Evolutionary conservation across 2,888 invertebrate genomes (phyloP).

Genomic region (Achlya flavicornis): DNA sequence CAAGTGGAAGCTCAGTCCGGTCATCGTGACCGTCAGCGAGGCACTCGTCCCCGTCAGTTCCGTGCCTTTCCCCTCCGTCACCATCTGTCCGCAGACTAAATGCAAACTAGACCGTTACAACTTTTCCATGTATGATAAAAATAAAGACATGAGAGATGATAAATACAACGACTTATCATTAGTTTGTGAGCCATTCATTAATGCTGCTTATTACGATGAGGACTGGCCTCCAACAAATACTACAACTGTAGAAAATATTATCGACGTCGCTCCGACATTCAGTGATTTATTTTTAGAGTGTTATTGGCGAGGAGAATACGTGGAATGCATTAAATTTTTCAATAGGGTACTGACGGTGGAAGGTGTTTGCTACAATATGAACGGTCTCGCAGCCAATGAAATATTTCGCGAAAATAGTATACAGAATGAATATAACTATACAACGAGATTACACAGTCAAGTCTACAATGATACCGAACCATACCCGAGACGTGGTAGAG

Average conservation of each 20-base stretch:
- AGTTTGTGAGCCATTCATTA: slow-evolving; percentile 16
- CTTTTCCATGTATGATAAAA: slow-evolving; percentile 36
- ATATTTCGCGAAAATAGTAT: slow-evolving; percentile 41
- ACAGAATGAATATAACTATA: slow-evolving; percentile 36
- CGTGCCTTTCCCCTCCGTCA: slow-evolving; percentile 60
- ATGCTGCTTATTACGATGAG: too few species aligned
- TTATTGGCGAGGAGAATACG: not conserved
- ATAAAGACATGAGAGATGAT: slow-evolving; percentile 14
- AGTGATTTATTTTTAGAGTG: not conserved
- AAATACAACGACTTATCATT: slow-evolving; percentile 2
- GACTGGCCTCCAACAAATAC: slow-evolving; percentile 22
- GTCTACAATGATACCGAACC: slow-evolving; percentile 11
- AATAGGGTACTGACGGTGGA: not conserved
- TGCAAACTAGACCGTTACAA: slow-evolving; percentile 29
- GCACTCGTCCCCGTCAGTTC: slow-evolving; percentile 47
- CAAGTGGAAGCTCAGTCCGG: slow-evolving; percentile 57
- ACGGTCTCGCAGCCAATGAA: slow-evolving; percentile 5
- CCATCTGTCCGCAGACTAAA: slow-evolving; percentile 57
- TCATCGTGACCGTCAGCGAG: slow-evolving; percentile 58
- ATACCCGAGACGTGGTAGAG: slow-evolving; percentile 49
- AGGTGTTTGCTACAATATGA: slow-evolving; percentile 5
- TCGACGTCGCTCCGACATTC: not conserved
- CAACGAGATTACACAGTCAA: not conserved
- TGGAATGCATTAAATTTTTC: not conserved
- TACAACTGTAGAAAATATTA: not conserved